phyloP scores from a whole-genome alignment of 1,140 invertebrate genomes.

The Homarus americanus region DNA sequence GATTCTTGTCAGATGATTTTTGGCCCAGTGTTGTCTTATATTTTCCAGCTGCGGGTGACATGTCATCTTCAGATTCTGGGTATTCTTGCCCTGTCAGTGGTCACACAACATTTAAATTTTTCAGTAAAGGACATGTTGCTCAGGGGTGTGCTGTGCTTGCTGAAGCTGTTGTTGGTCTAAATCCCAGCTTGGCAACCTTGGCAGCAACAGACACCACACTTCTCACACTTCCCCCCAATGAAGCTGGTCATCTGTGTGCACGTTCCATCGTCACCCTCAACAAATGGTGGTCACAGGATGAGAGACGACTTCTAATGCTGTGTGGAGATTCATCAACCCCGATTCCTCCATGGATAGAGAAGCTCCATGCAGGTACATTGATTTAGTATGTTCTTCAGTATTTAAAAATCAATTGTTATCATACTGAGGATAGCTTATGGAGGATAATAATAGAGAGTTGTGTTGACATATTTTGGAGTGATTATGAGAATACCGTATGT shows the following conservation, averaged over 20 bases:
- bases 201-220: conserved; percentile 52
- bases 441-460: no score
- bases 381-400: neutral
- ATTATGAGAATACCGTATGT: no score
- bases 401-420: no score
- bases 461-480: no score
- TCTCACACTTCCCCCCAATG: conserved; percentile 61
- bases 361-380: conserved; percentile 53
- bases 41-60: no score
- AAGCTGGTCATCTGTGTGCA: conserved; percentile 65
- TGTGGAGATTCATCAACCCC: neutral
- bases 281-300: conserved; percentile 70
- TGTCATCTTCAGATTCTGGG: no score
- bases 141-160: conserved; percentile 61
- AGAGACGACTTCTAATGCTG: conserved; percentile 52
- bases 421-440: no score
- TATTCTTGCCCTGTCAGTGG: no score
- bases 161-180: conserved; percentile 78
- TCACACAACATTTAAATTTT: no score
- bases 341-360: conserved; percentile 58
- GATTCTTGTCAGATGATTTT: no score
- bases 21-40: no score
- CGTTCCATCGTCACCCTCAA: conserved; percentile 65
- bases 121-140: conserved; percentile 54
- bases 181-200: conserved; percentile 55